Percentiles rank a stretch among this genome's conserved stretches.
Conservation (phyloP, 2,113 vertebrate genomes). For the Formicarius rufipectus region DNA sequence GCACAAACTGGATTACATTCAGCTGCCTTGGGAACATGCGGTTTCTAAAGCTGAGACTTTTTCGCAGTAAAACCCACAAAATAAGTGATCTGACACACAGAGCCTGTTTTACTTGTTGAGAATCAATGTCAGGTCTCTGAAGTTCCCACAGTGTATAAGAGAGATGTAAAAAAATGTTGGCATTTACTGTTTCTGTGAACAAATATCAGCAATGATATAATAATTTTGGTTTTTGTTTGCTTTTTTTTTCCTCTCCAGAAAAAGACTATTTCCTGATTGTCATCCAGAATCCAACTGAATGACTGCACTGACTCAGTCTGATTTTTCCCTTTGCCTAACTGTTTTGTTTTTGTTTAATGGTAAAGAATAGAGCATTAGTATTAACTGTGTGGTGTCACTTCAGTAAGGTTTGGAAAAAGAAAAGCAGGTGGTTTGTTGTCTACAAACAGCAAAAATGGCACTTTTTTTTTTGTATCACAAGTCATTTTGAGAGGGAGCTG, state of each 20-base stretch:
- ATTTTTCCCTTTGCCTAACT: not conserved
- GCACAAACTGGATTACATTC: not conserved
- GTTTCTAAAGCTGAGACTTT: not conserved
- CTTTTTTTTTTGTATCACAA: not conserved
- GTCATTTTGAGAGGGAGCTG: not conserved
- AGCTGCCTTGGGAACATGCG: not conserved
- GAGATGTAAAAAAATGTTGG: not conserved
- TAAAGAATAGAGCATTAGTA: slow-evolving; percentile 19
- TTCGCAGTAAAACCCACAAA: not conserved
- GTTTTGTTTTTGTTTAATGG: slow-evolving; percentile 65
- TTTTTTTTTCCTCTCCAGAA: slow-evolving; percentile 76
- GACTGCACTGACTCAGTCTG: not conserved
- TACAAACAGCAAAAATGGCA: not conserved
- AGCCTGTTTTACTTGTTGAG: not conserved
- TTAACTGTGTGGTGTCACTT: slow-evolving; percentile 19
- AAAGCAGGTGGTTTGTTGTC: not conserved
- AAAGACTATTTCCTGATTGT: slow-evolving; percentile 98
- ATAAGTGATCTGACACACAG: not conserved
- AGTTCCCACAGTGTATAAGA: not conserved
- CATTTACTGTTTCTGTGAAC: not conserved
- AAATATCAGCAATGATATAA: not conserved
- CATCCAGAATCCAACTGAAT: slow-evolving; percentile 93
- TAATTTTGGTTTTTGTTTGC: no score
- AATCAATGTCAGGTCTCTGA: not conserved
- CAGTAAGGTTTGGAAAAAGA: not conserved